A percentile compares a stretch with the other conserved stretches of the same genome.
Evolutionary conservation across 30 jellyfish, hydroid and myxozoan genomes (phyloP).

Genomic region (Pseudorhiza aurosa): DNA sequence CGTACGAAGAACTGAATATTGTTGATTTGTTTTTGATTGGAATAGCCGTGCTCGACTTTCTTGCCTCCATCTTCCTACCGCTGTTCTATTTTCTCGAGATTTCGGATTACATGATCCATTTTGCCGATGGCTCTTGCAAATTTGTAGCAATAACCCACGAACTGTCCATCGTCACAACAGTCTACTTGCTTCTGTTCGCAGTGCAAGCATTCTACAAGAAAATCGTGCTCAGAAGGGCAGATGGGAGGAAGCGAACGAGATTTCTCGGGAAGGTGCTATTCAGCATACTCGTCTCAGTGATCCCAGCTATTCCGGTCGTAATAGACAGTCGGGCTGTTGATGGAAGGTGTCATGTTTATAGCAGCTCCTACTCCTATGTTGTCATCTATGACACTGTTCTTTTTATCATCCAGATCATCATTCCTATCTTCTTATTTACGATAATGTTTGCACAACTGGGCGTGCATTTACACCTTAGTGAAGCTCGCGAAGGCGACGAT

Average conservation of each 20-base stretch:
- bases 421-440: slow-evolving; percentile 29
- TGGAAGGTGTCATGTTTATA: slow-evolving; percentile 39
- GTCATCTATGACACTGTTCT: slow-evolving; percentile 46
- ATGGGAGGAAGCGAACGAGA: slow-evolving; percentile 13
- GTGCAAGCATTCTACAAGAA: slow-evolving; percentile 44
- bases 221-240: slow-evolving; percentile 4
- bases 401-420: slow-evolving; percentile 36
- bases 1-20: slow-evolving; percentile 46
- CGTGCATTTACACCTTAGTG: slow-evolving; percentile 18
- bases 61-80: slow-evolving; percentile 55
- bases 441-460: slow-evolving; percentile 48
- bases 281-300: slow-evolving; percentile 6
- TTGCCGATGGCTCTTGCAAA: slow-evolving; percentile 32
- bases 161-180: slow-evolving; percentile 19
- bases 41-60: slow-evolving; percentile 48
- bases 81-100: slow-evolving; percentile 41
- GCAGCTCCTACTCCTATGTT: slow-evolving; percentile 20
- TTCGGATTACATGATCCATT: background rate
- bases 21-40: slow-evolving; percentile 45
- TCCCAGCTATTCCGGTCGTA: slow-evolving; percentile 21
- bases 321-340: background rate
- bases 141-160: slow-evolving; percentile 32
- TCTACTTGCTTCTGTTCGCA: slow-evolving; percentile 49
- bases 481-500: background rate
- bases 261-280: background rate